Evolutionary conservation across 1,140 invertebrate genomes (phyloP).

Genomic region (Stegodyphus mimosarum): DNA sequence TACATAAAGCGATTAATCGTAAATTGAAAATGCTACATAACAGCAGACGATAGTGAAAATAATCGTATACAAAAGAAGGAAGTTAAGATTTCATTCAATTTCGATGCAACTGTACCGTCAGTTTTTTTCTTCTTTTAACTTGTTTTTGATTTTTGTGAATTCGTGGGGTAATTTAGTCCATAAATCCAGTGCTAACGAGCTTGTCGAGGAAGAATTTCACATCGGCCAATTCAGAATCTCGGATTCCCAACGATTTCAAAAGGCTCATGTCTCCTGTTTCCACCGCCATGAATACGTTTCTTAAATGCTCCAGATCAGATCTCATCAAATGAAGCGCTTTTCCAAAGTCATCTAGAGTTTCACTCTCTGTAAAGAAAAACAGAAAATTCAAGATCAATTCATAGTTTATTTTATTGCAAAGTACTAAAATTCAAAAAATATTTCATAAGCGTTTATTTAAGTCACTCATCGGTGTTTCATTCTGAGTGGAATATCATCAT

Average conservation of each 20-base stretch:
- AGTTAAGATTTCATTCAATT: constrained; percentile 39
- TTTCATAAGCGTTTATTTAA: too few species aligned
- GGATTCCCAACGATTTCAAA: constrained; percentile 92
- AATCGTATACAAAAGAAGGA: constrained; percentile 43
- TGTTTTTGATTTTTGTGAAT: not conserved
- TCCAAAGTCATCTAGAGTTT: constrained; percentile 94
- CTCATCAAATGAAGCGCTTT: constrained; percentile 86
- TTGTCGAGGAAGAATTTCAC: constrained; percentile 98
- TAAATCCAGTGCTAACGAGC: constrained; percentile 94
- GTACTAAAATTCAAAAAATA: too few species aligned
- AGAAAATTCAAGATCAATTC: constrained; percentile 24
- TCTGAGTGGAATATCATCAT: too few species aligned
- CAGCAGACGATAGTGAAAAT: constrained; percentile 19
- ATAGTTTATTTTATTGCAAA: not conserved
- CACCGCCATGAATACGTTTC: constrained; percentile 95
- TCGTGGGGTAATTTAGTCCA: constrained; percentile 75
- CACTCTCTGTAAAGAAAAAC: constrained; percentile 81
- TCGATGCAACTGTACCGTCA: constrained; percentile 40
- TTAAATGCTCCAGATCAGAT: constrained; percentile 89
- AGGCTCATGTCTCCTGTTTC: constrained; percentile 94
- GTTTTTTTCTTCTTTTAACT: not conserved
- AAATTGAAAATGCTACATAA: constrained; percentile 47
- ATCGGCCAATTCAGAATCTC: constrained; percentile 95
- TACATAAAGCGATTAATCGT: too few species aligned
- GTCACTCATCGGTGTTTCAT: too few species aligned